Evolutionary conservation across 1,140 invertebrate species (phyloP), one percentile per base, ranked within the genome.

Genomic region (Drosophila rhopaloa): DNA sequence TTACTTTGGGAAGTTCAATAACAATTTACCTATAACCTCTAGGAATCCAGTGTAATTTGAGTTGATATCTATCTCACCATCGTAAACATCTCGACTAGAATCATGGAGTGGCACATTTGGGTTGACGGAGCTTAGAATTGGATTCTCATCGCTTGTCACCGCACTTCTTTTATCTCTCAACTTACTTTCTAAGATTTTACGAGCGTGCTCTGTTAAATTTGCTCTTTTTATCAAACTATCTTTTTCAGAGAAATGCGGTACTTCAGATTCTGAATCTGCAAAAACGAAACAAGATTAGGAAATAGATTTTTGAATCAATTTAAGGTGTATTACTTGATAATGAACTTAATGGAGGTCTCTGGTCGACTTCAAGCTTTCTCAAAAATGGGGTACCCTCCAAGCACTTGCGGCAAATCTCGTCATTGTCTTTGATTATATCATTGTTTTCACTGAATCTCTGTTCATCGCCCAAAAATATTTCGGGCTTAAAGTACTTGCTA

Each of bases 41-140:
- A 98, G 93, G 84, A 97, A 97, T 24, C 95, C 95, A 0, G 96
- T 97, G 73, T 98, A 98, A 82, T 96, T 97, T 1, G 96, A 95
- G 19, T 94, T 94, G 11, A 95, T 94, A 81, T 97, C 96, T 32
- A 97, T 93, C 46, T 93, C 93, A 0, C 97, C 96, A 92, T 98
- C 97, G 70, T 93, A 94, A 1, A 93, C 93, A 84, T 75, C 92
- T 6, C 58, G 44, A 40, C 59, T 54, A 29, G 54, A 48, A 44
- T 75, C 72, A 5, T 61, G 10, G 0, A 38, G 40, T 2, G 61
- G 62, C 35, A 59, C 46, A 29, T 70, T 66, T 47, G 47, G 63
- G 50, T 47, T 75, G n/a, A 67, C 11, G 14, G 46, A 47, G 57
- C 29, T 59, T 5, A 44, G 47, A 19, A 68, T 51, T 24, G 53